These are phyloP conservation scores for Eunapius fragilis DNA, from an alignment of 37 sponge, comb jelly and placozoan species.

Conservation along the genomic window DNA sequence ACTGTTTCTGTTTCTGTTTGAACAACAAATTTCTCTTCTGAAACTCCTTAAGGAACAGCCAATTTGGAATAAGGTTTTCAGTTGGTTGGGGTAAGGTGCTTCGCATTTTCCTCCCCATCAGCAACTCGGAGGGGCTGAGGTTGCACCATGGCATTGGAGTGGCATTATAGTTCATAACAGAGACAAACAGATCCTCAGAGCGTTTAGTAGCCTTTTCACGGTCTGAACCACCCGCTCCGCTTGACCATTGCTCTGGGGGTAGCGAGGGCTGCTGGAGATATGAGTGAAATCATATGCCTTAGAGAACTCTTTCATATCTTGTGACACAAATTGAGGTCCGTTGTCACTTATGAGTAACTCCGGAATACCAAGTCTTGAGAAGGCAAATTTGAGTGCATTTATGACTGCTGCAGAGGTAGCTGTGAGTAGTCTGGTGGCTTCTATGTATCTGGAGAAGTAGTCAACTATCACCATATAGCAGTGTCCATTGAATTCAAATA, in stretches of 20 bases:
- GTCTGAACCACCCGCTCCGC: constrained; percentile 49
- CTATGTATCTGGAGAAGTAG: constrained; percentile 41
- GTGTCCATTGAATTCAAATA: constrained; percentile 31
- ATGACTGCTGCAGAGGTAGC: constrained; percentile 28
- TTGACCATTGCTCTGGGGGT: constrained; percentile 53
- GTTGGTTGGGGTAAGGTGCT: not conserved
- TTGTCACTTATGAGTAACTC: constrained; percentile 51
- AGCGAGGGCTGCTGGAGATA: constrained; percentile 52
- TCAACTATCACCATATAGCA: constrained; percentile 36
- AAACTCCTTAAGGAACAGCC: not conserved
- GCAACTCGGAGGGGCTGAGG: constrained; percentile 32
- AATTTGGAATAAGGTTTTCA: not conserved
- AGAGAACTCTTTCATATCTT: constrained; percentile 38
- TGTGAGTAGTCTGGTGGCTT: constrained; percentile 19
- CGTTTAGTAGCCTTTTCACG: constrained; percentile 23
- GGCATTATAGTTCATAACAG: constrained; percentile 25
- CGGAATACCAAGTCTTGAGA: constrained; percentile 44
- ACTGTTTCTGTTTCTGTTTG: not conserved
- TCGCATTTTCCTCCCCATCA: constrained; percentile 33
- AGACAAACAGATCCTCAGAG: constrained; percentile 22
- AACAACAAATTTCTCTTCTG: not conserved
- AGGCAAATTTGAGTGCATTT: constrained; percentile 28
- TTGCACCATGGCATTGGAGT: constrained; percentile 54
- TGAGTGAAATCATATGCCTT: constrained; percentile 41
- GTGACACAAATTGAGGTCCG: constrained; percentile 49